Evolutionary conservation across 2,113 vertebrate genomes (phyloP), one percentile per base, ranked within the genome.

Genomic region (Dendropsophus ebraccatus): DNA sequence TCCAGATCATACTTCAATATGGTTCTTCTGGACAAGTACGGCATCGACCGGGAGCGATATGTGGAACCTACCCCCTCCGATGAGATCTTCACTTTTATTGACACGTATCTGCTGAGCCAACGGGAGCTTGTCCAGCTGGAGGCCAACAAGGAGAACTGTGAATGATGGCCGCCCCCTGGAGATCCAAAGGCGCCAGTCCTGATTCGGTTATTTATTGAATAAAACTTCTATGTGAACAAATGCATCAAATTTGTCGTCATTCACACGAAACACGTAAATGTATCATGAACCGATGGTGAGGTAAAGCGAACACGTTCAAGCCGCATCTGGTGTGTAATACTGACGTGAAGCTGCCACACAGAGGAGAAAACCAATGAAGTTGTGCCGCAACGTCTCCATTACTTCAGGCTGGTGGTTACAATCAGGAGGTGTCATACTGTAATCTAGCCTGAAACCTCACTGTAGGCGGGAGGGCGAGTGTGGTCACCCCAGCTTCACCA

Each of bases 31-130:
- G 97, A 99, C 91, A 93, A 97, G 87, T 92, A 92, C 0, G 96
- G 97, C 1, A 52, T 90, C 0, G 98, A 99, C 92, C 93, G 96
- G 0, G 98, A 99, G 87, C 96, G 97, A 88, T 99, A 96, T 90
- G 93, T 96, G 83, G 84, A 89, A 60, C 96, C 97, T 0, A 75
- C 94, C 21, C 92, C 92, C 45, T 95, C 97, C 0, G 96, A 97
- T 0, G 97, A 99, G 91, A 94, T 99, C 86, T 99, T 97, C 83
- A 89, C 94, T 16, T 96, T 96, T 91, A 95, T 98, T 0, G 97
- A 99, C 81, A 94, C 93, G 35, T 97, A 96, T 91, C 88, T 99
- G 88, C 91, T 98, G 89, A 94, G 94, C 4, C 91, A 95, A 86
- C 92, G 93, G 5, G 96, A 99, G 85, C 88, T 93, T 0, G 93